Percentiles rank a stretch among this genome's conserved stretches.
Conservation (phyloP, 2,113 vertebrate genomes). For the Thomomys bottae region DNA sequence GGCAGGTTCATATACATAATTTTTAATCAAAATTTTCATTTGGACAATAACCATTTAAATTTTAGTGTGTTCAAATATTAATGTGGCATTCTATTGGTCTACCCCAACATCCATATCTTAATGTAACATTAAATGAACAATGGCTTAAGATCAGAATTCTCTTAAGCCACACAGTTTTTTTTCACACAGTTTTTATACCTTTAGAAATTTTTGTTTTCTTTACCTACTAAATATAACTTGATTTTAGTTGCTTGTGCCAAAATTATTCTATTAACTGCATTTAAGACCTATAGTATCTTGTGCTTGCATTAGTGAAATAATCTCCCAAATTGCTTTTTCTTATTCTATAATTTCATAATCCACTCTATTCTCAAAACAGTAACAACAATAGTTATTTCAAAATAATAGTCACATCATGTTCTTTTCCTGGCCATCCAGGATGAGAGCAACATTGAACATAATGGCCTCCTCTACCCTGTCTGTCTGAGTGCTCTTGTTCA, state of each 20-base stretch:
- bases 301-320: not conserved
- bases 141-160: not conserved
- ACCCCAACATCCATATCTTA: not conserved
- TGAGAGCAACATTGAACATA: not conserved
- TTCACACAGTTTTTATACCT: not conserved
- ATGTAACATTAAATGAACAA: not conserved
- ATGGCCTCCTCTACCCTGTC: fast-evolving
- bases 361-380: not conserved
- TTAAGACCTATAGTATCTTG: not conserved
- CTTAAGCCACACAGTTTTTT: too few relatives aligned
- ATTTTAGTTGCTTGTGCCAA: not conserved
- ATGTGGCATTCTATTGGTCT: not conserved
- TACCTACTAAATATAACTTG: not conserved
- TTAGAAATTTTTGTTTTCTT: not conserved
- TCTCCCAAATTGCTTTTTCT: not conserved
- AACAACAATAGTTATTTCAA: not conserved
- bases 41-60: not conserved
- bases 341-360: not conserved
- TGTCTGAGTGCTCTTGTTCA: not conserved
- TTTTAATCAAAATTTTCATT: not conserved
- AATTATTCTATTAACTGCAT: not conserved
- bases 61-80: not conserved
- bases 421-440: not conserved
- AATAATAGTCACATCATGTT: not conserved
- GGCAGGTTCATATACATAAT: not conserved